These are phyloP conservation scores for Axea sp. DNA, from an alignment of 2,888 invertebrate genomes.

Conservation along the genomic window DNA sequence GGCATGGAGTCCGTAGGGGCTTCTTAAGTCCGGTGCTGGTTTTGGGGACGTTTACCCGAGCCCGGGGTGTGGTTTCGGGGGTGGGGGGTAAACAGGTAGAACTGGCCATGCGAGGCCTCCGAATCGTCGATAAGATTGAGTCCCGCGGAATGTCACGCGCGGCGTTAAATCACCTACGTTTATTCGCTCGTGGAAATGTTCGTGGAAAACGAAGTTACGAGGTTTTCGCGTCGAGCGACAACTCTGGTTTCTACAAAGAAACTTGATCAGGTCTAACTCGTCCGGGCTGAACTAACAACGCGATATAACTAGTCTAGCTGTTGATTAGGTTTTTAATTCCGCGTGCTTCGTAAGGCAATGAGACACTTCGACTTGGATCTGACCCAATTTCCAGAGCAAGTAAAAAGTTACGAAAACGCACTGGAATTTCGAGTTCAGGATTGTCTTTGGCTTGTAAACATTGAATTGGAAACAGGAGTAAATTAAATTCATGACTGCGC, in stretches of 20 bases:
- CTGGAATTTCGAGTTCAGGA: too few relatives aligned
- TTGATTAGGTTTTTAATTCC: slow-evolving; percentile 63
- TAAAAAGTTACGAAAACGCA: too few relatives aligned
- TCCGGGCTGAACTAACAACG: slow-evolving; percentile 46
- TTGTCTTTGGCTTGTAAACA: too few relatives aligned
- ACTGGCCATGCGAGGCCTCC: too few relatives aligned
- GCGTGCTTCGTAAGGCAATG: slow-evolving; percentile 62
- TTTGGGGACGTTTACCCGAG: background rate
- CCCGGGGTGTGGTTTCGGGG: too few relatives aligned
- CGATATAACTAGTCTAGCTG: slow-evolving; percentile 63
- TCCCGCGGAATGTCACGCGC: background rate
- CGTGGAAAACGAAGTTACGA: slow-evolving; percentile 23
- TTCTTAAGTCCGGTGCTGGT: background rate
- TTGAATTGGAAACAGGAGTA: too few relatives aligned
- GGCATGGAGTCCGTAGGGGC: too few relatives aligned
- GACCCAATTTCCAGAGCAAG: slow-evolving; percentile 31
- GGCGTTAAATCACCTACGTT: too few relatives aligned
- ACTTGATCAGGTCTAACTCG: slow-evolving; percentile 60
- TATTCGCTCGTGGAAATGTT: too few relatives aligned
- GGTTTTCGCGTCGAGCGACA: slow-evolving; percentile 33
- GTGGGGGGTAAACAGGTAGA: too few relatives aligned
- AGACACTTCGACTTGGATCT: slow-evolving; percentile 46
- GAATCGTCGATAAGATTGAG: too few relatives aligned
- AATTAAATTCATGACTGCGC: too few relatives aligned
- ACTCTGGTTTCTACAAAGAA: slow-evolving; percentile 59